Base-by-base conservation (phyloP, 2,797 vertebrate genomes). In the Pantherophis alleghaniensis region DNA sequence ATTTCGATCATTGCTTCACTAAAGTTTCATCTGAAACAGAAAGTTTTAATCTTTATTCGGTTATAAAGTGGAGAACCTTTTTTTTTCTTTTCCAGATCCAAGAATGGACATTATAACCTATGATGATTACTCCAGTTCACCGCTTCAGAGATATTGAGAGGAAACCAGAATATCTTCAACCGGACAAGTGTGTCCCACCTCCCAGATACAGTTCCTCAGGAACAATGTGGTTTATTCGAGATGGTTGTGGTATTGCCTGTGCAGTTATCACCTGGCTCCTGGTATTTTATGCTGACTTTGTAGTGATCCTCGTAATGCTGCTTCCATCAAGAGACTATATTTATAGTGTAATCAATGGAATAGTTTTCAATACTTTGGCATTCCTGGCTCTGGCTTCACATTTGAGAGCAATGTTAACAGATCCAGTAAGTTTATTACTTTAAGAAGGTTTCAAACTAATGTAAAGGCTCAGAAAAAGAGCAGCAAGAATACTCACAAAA, bases 181-280 rank as follows among this genome's bases (percentile, higher is more conserved):
- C 98, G 0, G 99, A 99, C 96, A 98, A 99, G 98, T 99, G 99
- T 88, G 94, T 98, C 94, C 99, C 99, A 59, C 99, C 99, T 7
- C 98, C 98, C 7, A 97, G 96, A 20, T 98, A 59, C n/a, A 20
- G 96, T 89, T 95, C 97, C 93, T 95, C 98, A 69, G 98, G 96
- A 98, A 96, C 98, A 97, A 99, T 99, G 98, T 99, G 99, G 99
- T 99, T 99, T 97, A 99, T 99, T 97, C 98, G 98, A 1, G 99
- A 99, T 95, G 98, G 98, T 98, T 99, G 99, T 89, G 99, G 99
- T 96, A 98, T 99, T 86, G 98, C 98, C 92, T 99, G 99, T 94
- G 99, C 98, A 95, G 95, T 99, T 86, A 98, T 99, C 97, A 99
- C 99, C 97, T 99, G 99, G 99, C 24, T 99, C 93, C 98, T 99